Percentiles rank a stretch among this genome's conserved stretches.
These are phyloP conservation scores for Plecturocebus donacophilus DNA, from an alignment of 2,113 vertebrate species.

Conservation along the genomic window DNA sequence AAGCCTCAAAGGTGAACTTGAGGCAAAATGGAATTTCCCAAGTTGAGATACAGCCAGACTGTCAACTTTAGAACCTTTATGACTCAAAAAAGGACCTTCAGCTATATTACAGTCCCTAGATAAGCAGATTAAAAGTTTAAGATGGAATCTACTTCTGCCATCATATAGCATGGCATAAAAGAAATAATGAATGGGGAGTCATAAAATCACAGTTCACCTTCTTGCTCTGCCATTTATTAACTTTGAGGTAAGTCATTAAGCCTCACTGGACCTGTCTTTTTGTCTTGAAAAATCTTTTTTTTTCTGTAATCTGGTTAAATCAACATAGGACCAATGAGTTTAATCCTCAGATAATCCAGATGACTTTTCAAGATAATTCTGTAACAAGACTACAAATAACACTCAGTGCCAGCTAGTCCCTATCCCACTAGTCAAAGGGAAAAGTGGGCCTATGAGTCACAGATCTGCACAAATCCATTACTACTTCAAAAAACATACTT, in stretches of 20 bases:
- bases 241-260: neutral
- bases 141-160: neutral
- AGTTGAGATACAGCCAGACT: neutral
- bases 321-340: neutral
- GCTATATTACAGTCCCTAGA: neutral
- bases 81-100: neutral
- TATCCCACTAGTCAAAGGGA: neutral
- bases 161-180: neutral
- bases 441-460: neutral
- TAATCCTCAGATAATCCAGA: neutral
- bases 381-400: slow-evolving; percentile 21
- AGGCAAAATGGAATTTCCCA: slow-evolving; percentile 52
- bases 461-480: neutral
- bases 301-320: slow-evolving; percentile 43
- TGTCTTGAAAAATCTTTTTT: neutral
- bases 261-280: neutral
- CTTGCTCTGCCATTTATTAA: slow-evolving; percentile 28
- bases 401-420: neutral
- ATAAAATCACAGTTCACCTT: neutral
- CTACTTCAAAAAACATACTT: neutral
- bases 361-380: slow-evolving; percentile 35
- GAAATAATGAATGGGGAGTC: neutral
- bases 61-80: neutral
- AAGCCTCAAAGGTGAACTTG: slow-evolving; percentile 30
- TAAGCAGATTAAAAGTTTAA: slow-evolving; percentile 1